Base-by-base conservation (phyloP, 2,888 invertebrate species). In the Napeogenes inachia region DNA sequence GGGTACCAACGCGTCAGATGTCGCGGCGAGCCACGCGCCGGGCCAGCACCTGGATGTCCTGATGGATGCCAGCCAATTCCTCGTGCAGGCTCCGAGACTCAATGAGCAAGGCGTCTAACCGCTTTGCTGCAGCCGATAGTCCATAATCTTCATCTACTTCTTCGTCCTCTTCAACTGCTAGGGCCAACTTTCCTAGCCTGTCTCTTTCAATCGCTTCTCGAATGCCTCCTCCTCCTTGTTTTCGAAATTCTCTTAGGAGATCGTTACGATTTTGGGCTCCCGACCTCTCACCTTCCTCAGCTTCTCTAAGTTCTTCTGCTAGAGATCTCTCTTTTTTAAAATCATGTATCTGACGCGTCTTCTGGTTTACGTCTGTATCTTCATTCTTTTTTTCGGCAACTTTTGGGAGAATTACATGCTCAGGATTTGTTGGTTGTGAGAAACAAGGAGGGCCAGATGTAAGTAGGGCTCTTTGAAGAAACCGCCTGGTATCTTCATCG, bases 11-110 rank as follows among this genome's bases (percentile, higher is more conserved):
- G 84, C 84, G 83, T 87, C 85, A 87, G 77, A 77, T 75, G 75
- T 81, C 80, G 71, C 78, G 78, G 80, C 82, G 81, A 67, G 82
- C 75, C 77, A 82, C 79, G 80, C 89, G 89, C 73, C 82, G 81
- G 68, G 84, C 87, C 82, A 90, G 89, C 89, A 91, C 91, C 88
- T 91, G 90, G 79, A 91, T 84, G 84, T 91, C 91, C 66, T 84
- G 81, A 71, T 89, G 87, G 75, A 91, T 91, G 75, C 80, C 87
- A 10, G 87, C 85, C 75, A 91, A 79, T 81, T 89, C 87, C 69
- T 76, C 80, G 80, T 89, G 89, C 70, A 91, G 81, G 62, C 78
- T 80, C 32, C 88, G 78, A 10, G 89, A 88, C 79, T 90, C 90
- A 55, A 81, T 85, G 72, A 90, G 80, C 79, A 91, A 77, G 66